Evolutionary conservation across 2,888 invertebrate genomes (phyloP).

Genomic region (Phlogophora meticulosa): DNA sequence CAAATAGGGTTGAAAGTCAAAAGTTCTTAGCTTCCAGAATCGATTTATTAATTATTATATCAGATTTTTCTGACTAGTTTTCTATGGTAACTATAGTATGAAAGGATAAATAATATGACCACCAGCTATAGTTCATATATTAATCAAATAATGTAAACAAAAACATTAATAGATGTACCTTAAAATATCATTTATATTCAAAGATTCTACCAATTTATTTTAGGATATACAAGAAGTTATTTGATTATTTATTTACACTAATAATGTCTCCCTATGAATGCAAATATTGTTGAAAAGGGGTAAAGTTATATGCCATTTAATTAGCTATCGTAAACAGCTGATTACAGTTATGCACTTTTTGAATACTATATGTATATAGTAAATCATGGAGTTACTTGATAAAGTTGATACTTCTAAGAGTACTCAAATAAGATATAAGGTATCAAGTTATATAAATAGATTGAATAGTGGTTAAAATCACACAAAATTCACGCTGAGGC

Average conservation of each 20-base stretch:
- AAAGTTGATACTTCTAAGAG: not conserved
- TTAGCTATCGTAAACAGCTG: not conserved
- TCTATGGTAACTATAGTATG: not conserved
- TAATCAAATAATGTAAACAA: not conserved
- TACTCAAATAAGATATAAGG: not conserved
- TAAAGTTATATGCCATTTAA: not conserved
- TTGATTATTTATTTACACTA: not conserved
- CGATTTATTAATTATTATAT: slow-evolving; percentile 11
- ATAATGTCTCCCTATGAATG: slow-evolving; percentile 7
- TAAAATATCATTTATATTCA: not conserved
- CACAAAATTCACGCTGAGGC: no score
- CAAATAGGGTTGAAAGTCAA: slow-evolving; percentile 1
- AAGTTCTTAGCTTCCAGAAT: not conserved
- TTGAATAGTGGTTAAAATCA: not conserved
- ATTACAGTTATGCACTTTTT: not conserved
- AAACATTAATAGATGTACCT: not conserved
- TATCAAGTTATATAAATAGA: not conserved
- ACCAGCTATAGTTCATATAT: not conserved
- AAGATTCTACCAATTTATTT: not conserved
- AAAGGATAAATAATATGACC: not conserved
- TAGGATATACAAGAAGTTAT: not conserved
- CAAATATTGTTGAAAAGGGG: slow-evolving; percentile 10
- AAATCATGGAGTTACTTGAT: not conserved
- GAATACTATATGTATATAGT: not conserved
- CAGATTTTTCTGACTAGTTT: slow-evolving; percentile 1